phyloP scores from a whole-genome alignment of 2,888 invertebrate genomes.

The Fabriciana adippe region DNA sequence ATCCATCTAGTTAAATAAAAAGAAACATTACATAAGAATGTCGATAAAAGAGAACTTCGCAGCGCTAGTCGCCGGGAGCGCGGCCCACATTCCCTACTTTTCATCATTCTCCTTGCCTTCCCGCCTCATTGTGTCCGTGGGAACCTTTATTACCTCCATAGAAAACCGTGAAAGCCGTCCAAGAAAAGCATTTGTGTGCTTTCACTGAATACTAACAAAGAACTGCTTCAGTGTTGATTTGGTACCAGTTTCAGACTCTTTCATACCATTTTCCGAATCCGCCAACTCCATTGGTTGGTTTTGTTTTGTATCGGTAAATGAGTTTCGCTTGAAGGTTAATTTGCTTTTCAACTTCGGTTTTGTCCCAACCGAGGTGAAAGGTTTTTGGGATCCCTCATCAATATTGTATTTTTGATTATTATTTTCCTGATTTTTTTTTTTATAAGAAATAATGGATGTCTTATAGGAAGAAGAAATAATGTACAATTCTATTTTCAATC shows the following conservation, averaged over 20 bases:
- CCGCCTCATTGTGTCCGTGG: constrained; percentile 77
- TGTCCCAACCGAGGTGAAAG: constrained; percentile 55
- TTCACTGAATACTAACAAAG: constrained; percentile 72
- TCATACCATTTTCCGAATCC: constrained; percentile 72
- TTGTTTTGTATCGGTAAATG: constrained; percentile 79
- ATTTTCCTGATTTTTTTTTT: constrained; percentile 19
- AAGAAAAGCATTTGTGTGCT: constrained; percentile 80
- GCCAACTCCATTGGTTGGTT: constrained; percentile 59
- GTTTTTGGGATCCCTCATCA: constrained; percentile 46
- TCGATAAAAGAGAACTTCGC: constrained; percentile 36
- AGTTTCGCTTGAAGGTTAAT: constrained; percentile 75
- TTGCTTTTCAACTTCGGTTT: constrained; percentile 66
- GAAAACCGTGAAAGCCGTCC: constrained; percentile 77
- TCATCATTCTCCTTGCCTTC: constrained; percentile 77
- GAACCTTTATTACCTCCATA: constrained; percentile 81
- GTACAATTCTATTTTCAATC: too few species aligned
- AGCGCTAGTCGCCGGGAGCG: constrained; percentile 50
- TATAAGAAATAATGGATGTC: constrained; percentile 2
- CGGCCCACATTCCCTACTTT: constrained; percentile 81
- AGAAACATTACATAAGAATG: constrained; percentile 20
- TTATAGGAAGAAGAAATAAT: neutral
- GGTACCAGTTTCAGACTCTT: constrained; percentile 61
- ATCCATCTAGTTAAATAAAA: neutral
- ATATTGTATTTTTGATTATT: constrained; percentile 41
- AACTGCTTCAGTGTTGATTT: constrained; percentile 61